These are phyloP conservation scores for Eupeodes corollae DNA, from an alignment of 1,140 invertebrate genomes.

Conservation along the genomic window DNA sequence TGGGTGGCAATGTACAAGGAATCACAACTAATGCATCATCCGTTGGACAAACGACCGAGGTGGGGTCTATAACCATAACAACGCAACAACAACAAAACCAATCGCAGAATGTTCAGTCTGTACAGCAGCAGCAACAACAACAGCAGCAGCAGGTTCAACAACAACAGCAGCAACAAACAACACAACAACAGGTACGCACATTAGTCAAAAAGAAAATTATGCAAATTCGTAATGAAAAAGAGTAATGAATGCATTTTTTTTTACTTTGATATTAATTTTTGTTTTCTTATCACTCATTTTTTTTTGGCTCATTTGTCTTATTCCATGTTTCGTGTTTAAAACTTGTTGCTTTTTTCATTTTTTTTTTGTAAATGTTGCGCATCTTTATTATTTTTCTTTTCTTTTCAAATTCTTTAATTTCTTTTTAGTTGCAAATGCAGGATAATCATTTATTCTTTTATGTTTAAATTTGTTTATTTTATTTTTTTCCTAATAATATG, in stretches of 20 bases:
- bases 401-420: no score
- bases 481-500: no score
- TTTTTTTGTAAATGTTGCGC: no score
- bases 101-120: conserved; percentile 8
- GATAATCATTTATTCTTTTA: no score
- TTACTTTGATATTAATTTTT: no score
- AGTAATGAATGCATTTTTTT: conserved; percentile 11
- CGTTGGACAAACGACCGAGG: conserved; percentile 15
- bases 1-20: not conserved
- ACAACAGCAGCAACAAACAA: conserved; percentile 17
- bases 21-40: conserved; percentile 1
- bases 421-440: no score
- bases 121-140: conserved; percentile 6
- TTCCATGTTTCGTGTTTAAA: no score
- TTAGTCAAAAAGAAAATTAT: conserved; percentile 37
- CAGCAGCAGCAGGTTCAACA: conserved; percentile 18
- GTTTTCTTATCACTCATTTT: no score
- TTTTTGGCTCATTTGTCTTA: no score
- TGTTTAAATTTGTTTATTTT: no score
- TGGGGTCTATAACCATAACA: conserved; percentile 31
- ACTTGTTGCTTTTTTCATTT: no score
- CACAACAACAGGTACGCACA: conserved; percentile 35
- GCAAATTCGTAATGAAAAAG: conserved; percentile 33
- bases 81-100: conserved; percentile 19
- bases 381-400: no score